Percentiles rank a stretch among this genome's conserved stretches.
phyloP scores from a whole-genome alignment of 2,797 vertebrate species.

The Champsocephalus esox region DNA sequence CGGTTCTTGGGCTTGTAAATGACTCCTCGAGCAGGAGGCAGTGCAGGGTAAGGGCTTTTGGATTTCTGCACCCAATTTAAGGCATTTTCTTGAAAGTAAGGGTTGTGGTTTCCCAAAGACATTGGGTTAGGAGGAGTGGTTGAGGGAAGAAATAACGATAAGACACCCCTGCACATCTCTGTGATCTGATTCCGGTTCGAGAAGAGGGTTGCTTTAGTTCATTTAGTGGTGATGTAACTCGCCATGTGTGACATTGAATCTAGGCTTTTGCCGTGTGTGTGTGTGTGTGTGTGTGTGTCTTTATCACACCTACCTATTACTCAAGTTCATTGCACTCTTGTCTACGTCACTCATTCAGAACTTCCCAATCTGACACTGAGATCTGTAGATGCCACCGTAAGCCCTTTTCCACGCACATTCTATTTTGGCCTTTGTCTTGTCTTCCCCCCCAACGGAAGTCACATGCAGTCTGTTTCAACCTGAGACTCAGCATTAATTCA shows the following conservation, averaged over 20 bases:
- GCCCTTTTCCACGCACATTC: not conserved
- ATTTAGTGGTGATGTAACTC: slow-evolving; percentile 53
- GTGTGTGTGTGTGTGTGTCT: not conserved
- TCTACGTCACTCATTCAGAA: not conserved
- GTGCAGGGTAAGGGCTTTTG: not conserved
- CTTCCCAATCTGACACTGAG: slow-evolving; percentile 16
- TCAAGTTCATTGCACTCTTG: slow-evolving; percentile 20
- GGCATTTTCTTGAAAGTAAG: slow-evolving; percentile 2
- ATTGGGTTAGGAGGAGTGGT: not conserved
- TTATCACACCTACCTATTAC: not conserved
- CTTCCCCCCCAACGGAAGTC: slow-evolving; percentile 55
- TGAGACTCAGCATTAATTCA: slow-evolving; percentile 79
- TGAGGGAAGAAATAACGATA: slow-evolving; percentile 16
- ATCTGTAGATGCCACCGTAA: not conserved
- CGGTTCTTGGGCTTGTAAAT: slow-evolving; percentile 37
- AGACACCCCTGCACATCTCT: slow-evolving; percentile 26
- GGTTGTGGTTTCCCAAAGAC: not conserved
- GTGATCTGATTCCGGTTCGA: slow-evolving; percentile 26
- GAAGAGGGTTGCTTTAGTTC: slow-evolving; percentile 45
- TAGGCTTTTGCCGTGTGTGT: slow-evolving; percentile 1
- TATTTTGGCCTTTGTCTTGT: slow-evolving; percentile 21
- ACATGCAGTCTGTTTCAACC: slow-evolving; percentile 65
- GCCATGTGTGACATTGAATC: slow-evolving; percentile 35
- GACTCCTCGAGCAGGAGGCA: slow-evolving; percentile 10
- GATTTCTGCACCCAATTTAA: slow-evolving; percentile 4